Conservation (phyloP, 2,888 invertebrate genomes). For the Spicauda simplicius region DNA sequence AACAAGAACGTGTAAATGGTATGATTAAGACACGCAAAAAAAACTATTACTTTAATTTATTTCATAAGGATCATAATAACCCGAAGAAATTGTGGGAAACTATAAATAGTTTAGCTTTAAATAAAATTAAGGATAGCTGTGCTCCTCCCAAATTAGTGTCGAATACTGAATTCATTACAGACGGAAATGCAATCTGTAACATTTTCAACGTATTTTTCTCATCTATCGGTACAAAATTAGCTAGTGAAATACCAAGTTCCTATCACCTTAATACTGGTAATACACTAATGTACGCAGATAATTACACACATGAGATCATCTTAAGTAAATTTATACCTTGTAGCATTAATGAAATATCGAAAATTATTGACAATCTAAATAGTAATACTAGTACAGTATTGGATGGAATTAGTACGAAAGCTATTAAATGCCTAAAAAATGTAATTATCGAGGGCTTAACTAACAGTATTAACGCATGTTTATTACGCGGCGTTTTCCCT, state of each 20-base stretch:
- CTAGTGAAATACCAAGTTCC: conserved; percentile 8
- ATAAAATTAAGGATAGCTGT: conserved; percentile 24
- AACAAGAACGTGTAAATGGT: conserved; percentile 1
- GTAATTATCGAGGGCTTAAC: conserved; percentile 14
- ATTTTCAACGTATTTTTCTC: conserved; percentile 34
- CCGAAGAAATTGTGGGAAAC: conserved; percentile 38
- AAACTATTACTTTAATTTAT: conserved; percentile 27
- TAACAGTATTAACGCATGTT: conserved; percentile 33
- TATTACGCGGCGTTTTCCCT: conserved; percentile 34
- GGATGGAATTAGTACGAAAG: conserved; percentile 38
- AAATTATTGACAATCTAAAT: conserved; percentile 36
- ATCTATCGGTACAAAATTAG: conserved; percentile 18
- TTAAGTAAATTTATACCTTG: neutral
- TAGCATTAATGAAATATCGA: conserved; percentile 20
- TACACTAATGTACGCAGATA: neutral
- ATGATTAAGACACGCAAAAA: conserved; percentile 15
- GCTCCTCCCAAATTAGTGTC: conserved; percentile 29
- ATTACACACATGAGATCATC: neutral
- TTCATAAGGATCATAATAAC: conserved; percentile 9
- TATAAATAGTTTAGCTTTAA: conserved; percentile 31
- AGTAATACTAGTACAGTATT: conserved; percentile 34
- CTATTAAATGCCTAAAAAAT: conserved; percentile 35
- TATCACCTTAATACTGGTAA: conserved; percentile 4
- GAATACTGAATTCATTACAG: conserved; percentile 7
- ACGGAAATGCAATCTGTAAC: conserved; percentile 26